Base-by-base conservation (phyloP, 1,140 invertebrate genomes). In the Gryon sp. region DNA sequence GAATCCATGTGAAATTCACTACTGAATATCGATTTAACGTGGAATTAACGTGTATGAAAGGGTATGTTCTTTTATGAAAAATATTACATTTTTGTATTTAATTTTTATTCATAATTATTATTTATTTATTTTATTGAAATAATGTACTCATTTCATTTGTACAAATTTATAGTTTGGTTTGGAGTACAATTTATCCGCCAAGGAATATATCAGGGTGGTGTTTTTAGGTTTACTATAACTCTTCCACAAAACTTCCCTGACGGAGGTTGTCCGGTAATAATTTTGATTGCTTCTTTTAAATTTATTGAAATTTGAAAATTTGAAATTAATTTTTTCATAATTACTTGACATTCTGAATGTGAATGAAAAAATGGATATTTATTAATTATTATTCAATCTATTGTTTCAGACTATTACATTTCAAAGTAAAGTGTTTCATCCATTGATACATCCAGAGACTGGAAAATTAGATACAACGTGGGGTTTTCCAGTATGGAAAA, bases 191-290 rank as follows among this genome's bases (percentile, higher is more conserved):
- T 98, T 90, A 92, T 98, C 55, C 91, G 95, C 78, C 92, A 94
- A 86, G 96, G 96, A 14, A 89, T 93, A 50, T 99, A 98, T 88
- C 92, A 94, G 90, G 95, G 95, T 63, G 96, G 94, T 62, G 91
- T 98, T 11, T 97, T 98, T 83, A 92, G 96, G 79, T 98, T 98
- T 87, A 94, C 92, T 48, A 89, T 99, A 65, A 90, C 91, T 52
- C 91, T 99, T 83, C 95, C 96, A 65, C 93, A 96, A 78, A 93
- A 93, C 79, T 98, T 97, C 89, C 97, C 97, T 11, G 93, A 96
- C 88, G 93, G 93, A 78, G 93, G 93, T 84, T 93, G 93, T 86
- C 95, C 96, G 72, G 94, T 96, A 91, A 92, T n/a, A 41, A 41
- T 70, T 53, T 53, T 16, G n/a, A n/a, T n/a, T n/a, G n/a, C n/a